A percentile compares a stretch with the other conserved stretches of the same genome.
Conservation (phyloP, 37 sponge, comb jelly and placozoan genomes). For the Oopsacas minuta region DNA sequence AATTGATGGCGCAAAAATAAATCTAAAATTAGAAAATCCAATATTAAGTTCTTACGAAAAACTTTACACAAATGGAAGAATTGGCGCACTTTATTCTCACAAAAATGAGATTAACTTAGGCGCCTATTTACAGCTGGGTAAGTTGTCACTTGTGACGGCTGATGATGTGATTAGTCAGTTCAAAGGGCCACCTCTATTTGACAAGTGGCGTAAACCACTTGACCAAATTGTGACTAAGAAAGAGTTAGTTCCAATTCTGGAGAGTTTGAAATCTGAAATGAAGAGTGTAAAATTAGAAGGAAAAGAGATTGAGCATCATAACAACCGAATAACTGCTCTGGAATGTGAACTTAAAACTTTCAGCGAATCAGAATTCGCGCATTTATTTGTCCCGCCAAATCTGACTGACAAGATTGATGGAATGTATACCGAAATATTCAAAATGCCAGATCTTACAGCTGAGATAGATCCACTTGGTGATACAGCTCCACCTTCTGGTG, state of each 20-base stretch:
- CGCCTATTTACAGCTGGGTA: background rate
- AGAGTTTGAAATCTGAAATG: background rate
- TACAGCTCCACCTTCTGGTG: background rate
- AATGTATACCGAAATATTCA: background rate
- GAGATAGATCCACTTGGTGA: background rate
- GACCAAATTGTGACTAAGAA: background rate
- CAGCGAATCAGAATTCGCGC: background rate
- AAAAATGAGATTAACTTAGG: background rate
- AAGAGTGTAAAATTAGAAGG: background rate
- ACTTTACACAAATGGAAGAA: background rate
- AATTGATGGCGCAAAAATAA: background rate
- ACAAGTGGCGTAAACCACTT: background rate
- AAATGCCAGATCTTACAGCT: background rate
- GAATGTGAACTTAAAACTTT: background rate
- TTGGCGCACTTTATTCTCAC: slow-evolving; percentile 9
- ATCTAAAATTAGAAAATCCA: slow-evolving; percentile 2
- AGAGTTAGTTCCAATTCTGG: background rate
- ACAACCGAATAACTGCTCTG: background rate
- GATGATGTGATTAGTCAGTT: background rate
- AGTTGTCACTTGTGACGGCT: background rate
- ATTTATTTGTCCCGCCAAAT: background rate
- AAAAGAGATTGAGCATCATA: background rate
- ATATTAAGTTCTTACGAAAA: slow-evolving; percentile 4
- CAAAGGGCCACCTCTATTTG: background rate
- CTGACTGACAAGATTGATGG: background rate